Conservation (phyloP, 1,140 invertebrate species). For the Drosophila pseudoananassae region DNA sequence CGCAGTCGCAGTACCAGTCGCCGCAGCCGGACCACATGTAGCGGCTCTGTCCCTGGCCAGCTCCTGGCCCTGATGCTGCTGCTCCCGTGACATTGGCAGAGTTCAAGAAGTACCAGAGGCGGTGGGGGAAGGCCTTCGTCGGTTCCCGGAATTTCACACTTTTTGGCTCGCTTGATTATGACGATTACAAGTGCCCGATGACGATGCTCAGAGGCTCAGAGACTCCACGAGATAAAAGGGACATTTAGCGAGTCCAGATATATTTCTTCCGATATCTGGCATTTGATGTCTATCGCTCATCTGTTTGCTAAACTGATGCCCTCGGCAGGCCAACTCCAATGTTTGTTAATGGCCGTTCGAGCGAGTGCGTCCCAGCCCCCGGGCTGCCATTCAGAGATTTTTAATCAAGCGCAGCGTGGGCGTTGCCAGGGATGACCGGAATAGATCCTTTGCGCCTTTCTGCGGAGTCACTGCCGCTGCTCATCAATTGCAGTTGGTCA, state of each 20-base stretch:
- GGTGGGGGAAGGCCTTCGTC: slow-evolving; percentile 21
- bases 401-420: slow-evolving; percentile 60
- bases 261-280: not conserved
- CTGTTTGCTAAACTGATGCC: slow-evolving; percentile 31
- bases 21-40: slow-evolving; percentile 9
- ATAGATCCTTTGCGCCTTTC: slow-evolving; percentile 9
- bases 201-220: slow-evolving; percentile 52
- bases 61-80: slow-evolving; percentile 32
- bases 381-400: slow-evolving; percentile 23
- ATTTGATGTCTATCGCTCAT: slow-evolving; percentile 27
- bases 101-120: slow-evolving; percentile 47
- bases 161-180: slow-evolving; percentile 59
- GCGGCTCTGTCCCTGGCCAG: slow-evolving; percentile 16
- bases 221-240: slow-evolving; percentile 32
- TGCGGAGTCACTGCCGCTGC: slow-evolving; percentile 37
- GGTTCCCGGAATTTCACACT: slow-evolving; percentile 75
- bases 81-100: slow-evolving; percentile 63
- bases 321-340: slow-evolving; percentile 35
- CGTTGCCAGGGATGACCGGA: slow-evolving; percentile 31
- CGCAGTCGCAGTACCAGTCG: slow-evolving; percentile 29
- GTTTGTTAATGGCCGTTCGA: slow-evolving; percentile 3
- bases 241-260: slow-evolving; percentile 17
- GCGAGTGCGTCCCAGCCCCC: too few species aligned
- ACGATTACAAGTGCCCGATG: slow-evolving; percentile 24
- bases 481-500: slow-evolving; percentile 70